phyloP scores from a whole-genome alignment of 2,797 vertebrate genomes.

The Mormyrops boulengeri region DNA sequence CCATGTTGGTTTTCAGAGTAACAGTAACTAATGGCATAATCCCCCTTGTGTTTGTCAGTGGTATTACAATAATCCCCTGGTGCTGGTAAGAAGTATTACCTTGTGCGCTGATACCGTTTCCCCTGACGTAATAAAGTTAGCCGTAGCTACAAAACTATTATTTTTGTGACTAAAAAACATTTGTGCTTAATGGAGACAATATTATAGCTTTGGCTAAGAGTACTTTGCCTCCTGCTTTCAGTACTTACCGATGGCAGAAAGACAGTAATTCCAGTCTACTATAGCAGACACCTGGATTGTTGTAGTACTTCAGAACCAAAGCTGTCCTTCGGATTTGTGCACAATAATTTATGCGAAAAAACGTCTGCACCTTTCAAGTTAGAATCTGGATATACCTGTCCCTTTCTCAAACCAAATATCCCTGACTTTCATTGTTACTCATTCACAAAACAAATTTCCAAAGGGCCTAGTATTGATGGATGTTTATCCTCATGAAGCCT shows the following conservation, averaged over 20 bases:
- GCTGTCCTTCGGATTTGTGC: neutral
- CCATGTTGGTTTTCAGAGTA: neutral
- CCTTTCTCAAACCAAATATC: neutral
- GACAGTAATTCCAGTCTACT: neutral
- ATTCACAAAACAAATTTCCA: constrained; percentile 1
- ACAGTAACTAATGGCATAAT: neutral
- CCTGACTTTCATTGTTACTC: neutral
- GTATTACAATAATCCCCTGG: neutral
- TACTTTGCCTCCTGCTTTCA: neutral
- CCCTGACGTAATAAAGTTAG: neutral
- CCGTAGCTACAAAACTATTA: neutral
- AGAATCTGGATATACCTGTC: neutral
- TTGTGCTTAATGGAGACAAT: neutral
- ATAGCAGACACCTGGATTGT: neutral
- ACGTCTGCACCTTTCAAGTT: neutral
- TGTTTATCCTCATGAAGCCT: neutral
- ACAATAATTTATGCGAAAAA: neutral
- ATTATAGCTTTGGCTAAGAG: neutral
- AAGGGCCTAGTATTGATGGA: neutral
- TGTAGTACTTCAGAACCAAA: neutral
- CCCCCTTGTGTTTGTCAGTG: neutral
- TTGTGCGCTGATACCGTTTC: neutral
- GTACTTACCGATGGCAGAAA: neutral
- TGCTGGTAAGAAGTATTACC: neutral
- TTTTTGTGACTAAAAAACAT: neutral